Evolutionary conservation across 2,113 vertebrate genomes (phyloP), one percentile per base, ranked within the genome.

Genomic region (Megalops atlanticus): DNA sequence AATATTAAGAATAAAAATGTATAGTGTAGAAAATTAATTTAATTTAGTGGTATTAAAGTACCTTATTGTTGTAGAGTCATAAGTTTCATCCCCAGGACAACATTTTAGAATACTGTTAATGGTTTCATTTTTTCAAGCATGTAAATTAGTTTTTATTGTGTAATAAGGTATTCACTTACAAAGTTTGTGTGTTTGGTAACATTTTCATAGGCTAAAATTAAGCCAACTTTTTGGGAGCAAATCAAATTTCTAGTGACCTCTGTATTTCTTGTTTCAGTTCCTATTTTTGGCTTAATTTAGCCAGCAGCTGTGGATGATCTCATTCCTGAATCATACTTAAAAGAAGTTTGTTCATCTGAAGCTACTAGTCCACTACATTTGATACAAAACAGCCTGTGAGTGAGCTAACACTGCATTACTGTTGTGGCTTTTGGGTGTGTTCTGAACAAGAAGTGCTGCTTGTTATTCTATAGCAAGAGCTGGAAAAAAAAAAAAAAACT

Each of bases 231-330:
- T 31, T 64, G 10, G 58, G 58, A 31, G 11, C 4, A 24, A 2
- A 24, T 4, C 24, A 64, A 8, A 64, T 64, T 64, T 64, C 58
- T 64, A 8, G 6, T 64, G 58, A 64, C 58, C 58, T 5, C 27
- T 64, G n/a, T 4, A 31, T 64, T 64, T 31, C n/a, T 15, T 64
- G 6, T 45, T 45, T 6, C n/a, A 15, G 58, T n/a, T 27, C 58
- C 58, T 31, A 64, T 64, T 64, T 64, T 64, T 64, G n/a, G 1
- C 58, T 64, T 58, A 58, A 58, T 58, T 58, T 64, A 31, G 58
- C 58, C 58, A 64, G 58, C 58, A 64, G 58, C 58, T 64, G 58
- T 64, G 58, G 24, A 64, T 64, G 58, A 64, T 64, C 58, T 64
- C 58, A 64, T 64, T 64, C 58, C 58, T 64, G 58, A 64, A 64